These are phyloP conservation scores for Cyanistes caeruleus DNA, from an alignment of 2,113 vertebrate genomes.

Conservation along the genomic window DNA sequence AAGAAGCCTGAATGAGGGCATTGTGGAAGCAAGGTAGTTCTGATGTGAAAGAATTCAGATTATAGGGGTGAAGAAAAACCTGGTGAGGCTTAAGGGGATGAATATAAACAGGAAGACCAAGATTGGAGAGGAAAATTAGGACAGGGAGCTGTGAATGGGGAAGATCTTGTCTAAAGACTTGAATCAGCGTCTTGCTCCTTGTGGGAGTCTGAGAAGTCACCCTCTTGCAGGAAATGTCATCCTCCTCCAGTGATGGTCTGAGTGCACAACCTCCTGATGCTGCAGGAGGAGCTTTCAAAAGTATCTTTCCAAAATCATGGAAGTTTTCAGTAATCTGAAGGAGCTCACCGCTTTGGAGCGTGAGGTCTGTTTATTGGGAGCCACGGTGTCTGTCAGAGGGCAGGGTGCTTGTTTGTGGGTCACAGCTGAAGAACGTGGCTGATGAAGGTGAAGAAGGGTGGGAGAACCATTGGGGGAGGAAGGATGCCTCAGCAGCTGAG, in stretches of 20 bases:
- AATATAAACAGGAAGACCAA: background rate
- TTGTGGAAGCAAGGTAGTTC: background rate
- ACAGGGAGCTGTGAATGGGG: background rate
- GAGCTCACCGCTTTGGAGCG: background rate
- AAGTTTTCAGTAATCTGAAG: background rate
- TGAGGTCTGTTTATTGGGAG: background rate
- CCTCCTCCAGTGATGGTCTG: background rate
- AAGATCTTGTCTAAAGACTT: background rate
- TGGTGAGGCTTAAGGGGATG: background rate
- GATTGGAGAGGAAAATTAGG: background rate
- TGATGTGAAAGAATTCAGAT: background rate
- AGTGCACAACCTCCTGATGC: background rate
- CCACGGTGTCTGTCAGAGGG: background rate
- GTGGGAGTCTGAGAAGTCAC: background rate
- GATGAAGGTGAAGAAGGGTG: background rate
- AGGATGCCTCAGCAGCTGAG: background rate
- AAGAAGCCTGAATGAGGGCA: background rate
- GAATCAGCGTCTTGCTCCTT: background rate
- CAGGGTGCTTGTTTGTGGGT: background rate
- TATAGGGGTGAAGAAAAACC: background rate
- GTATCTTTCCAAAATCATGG: background rate
- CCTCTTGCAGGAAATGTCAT: background rate
- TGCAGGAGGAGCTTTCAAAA: background rate
- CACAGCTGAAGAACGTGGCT: background rate
- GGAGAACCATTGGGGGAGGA: background rate